Conservation (phyloP, 2,797 vertebrate genomes). For the Chelon auratus region DNA sequence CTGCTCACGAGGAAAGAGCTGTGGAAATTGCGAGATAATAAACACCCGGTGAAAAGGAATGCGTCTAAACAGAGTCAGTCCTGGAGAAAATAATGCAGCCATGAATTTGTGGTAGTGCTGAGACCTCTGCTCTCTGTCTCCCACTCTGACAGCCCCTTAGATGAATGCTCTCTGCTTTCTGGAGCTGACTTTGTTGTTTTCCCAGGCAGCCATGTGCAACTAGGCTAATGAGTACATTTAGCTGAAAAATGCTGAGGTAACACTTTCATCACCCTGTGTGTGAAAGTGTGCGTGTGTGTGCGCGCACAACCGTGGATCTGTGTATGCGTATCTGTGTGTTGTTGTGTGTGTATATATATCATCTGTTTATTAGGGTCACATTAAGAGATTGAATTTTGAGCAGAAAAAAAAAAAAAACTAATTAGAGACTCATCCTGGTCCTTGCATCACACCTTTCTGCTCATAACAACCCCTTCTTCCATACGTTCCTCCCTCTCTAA, state of each 20-base stretch:
- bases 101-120: constrained; percentile 69
- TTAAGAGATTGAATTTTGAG: constrained; percentile 70
- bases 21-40: constrained; percentile 22
- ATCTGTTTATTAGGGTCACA: constrained; percentile 82
- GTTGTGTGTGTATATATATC: constrained; percentile 46
- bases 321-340: constrained; percentile 22
- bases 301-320: constrained; percentile 22
- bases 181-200: constrained; percentile 86
- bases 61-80: constrained; percentile 51
- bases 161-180: constrained; percentile 83
- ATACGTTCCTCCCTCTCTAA: constrained; percentile 33
- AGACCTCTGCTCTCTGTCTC: constrained; percentile 82
- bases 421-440: constrained; percentile 69
- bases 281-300: constrained; percentile 40
- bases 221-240: constrained; percentile 87
- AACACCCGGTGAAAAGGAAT: constrained; percentile 30
- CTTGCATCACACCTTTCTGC: constrained; percentile 76
- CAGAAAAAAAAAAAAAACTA: constrained; percentile 66
- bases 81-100: constrained; percentile 64
- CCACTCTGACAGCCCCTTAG: constrained; percentile 78
- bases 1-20: constrained; percentile 14
- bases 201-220: constrained; percentile 85
- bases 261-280: constrained; percentile 78
- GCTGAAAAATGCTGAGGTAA: constrained; percentile 84
- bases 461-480: constrained; percentile 33